A percentile compares a stretch with the other conserved stretches of the same genome.
phyloP scores from a whole-genome alignment of 2,113 vertebrate genomes.

The Amazona vittata region DNA sequence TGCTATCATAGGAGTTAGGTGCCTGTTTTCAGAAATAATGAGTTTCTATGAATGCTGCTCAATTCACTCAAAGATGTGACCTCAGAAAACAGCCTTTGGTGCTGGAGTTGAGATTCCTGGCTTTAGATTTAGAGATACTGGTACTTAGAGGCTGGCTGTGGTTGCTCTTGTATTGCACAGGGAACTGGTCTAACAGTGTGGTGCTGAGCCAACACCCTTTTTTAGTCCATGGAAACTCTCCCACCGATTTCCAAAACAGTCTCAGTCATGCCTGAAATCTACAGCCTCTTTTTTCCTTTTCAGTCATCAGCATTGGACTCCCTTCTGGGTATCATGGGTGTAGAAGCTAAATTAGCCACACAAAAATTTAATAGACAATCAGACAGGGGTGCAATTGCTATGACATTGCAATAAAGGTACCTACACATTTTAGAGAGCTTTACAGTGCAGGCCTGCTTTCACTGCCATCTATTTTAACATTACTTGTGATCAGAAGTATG shows the following conservation, averaged over 20 bases:
- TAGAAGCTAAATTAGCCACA: not conserved
- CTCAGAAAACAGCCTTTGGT: not conserved
- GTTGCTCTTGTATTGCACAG: not conserved
- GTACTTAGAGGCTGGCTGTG: not conserved
- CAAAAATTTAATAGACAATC: not conserved
- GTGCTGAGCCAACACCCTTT: not conserved
- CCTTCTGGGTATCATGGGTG: not conserved
- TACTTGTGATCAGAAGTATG: not conserved
- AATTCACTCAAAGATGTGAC: not conserved
- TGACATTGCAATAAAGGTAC: not conserved
- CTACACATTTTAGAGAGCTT: not conserved
- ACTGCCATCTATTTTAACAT: not conserved
- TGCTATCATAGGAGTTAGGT: not conserved
- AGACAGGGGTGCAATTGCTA: not conserved
- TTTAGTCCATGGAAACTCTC: not conserved
- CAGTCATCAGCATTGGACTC: not conserved
- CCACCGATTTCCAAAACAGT: not conserved
- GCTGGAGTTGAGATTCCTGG: not conserved
- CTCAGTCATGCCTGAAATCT: not conserved
- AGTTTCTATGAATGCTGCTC: not conserved
- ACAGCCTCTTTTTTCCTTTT: not conserved
- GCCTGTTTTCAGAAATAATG: not conserved
- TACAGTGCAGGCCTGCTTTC: not conserved
- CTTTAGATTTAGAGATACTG: not conserved
- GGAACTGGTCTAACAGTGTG: not conserved